Conservation (phyloP, 2,113 vertebrate genomes). For the Trinectes maculatus region DNA sequence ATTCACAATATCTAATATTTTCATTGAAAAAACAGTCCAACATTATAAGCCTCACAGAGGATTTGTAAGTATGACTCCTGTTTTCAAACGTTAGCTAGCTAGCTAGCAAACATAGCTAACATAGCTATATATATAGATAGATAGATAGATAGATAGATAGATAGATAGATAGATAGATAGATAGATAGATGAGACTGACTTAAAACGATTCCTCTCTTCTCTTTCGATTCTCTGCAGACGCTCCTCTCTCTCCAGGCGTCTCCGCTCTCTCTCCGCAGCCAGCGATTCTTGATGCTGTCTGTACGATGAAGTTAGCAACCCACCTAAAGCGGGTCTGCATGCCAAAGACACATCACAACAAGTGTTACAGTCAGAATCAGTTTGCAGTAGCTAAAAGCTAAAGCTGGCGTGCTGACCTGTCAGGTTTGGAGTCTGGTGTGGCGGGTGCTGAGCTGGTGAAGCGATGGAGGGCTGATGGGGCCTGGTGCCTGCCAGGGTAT, state of each 20-base stretch:
- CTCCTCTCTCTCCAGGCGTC: slow-evolving; percentile 92
- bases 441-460: slow-evolving; percentile 73
- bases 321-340: slow-evolving; percentile 84
- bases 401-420: slow-evolving; percentile 79
- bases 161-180: no score
- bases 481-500: slow-evolving; percentile 79
- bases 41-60: slow-evolving; percentile 20
- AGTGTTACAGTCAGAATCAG: no score
- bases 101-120: no score
- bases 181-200: slow-evolving; percentile 84
- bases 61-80: slow-evolving; percentile 19
- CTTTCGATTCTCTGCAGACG: slow-evolving; percentile 94
- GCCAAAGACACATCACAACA: not conserved
- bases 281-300: slow-evolving; percentile 95
- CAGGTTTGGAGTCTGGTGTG: slow-evolving; percentile 82
- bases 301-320: slow-evolving; percentile 92
- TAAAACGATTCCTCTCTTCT: slow-evolving; percentile 95
- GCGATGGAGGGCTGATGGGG: slow-evolving; percentile 76
- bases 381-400: not conserved
- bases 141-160: no score
- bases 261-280: slow-evolving; percentile 91
- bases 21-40: slow-evolving; percentile 33
- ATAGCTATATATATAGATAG: no score
- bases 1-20: slow-evolving; percentile 25
- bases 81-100: no score